phyloP scores from a whole-genome alignment of 1,140 invertebrate genomes.

The Apis cerana region DNA sequence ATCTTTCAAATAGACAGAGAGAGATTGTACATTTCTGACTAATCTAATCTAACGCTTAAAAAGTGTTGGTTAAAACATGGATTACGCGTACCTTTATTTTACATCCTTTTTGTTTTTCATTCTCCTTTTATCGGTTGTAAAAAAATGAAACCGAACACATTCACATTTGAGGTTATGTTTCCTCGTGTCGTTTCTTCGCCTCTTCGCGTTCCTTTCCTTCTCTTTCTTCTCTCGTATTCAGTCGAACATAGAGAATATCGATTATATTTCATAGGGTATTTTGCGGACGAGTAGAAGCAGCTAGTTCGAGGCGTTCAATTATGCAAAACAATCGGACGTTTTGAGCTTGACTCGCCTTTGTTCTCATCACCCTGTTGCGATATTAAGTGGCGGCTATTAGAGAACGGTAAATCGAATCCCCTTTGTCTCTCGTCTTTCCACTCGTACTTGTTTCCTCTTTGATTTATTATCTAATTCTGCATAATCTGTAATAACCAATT shows the following conservation, averaged over 20 bases:
- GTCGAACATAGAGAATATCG: not conserved
- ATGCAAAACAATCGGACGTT: not conserved
- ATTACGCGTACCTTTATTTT: too few species aligned
- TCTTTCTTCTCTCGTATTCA: not conserved
- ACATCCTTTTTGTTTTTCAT: too few species aligned
- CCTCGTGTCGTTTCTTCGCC: too few species aligned
- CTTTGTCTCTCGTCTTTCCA: not conserved
- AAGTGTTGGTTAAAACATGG: too few species aligned
- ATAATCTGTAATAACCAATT: not conserved
- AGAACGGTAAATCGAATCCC: constrained; percentile 1
- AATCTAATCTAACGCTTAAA: too few species aligned
- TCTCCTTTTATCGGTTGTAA: too few species aligned
- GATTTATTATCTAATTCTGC: not conserved
- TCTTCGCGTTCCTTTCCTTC: too few species aligned
- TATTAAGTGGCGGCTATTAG: constrained; percentile 27
- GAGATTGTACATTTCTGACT: too few species aligned
- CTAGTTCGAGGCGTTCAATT: not conserved
- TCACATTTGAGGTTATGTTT: too few species aligned
- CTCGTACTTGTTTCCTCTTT: not conserved
- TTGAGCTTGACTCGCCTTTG: not conserved
- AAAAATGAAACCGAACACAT: too few species aligned
- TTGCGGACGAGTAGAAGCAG: not conserved
- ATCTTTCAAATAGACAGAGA: too few species aligned
- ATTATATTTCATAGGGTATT: not conserved
- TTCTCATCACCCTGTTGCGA: not conserved